Percentiles rank a stretch among this genome's conserved stretches.
Evolutionary conservation across 2,797 vertebrate genomes (phyloP).

Genomic region (Schizopygopsis pylzovi): DNA sequence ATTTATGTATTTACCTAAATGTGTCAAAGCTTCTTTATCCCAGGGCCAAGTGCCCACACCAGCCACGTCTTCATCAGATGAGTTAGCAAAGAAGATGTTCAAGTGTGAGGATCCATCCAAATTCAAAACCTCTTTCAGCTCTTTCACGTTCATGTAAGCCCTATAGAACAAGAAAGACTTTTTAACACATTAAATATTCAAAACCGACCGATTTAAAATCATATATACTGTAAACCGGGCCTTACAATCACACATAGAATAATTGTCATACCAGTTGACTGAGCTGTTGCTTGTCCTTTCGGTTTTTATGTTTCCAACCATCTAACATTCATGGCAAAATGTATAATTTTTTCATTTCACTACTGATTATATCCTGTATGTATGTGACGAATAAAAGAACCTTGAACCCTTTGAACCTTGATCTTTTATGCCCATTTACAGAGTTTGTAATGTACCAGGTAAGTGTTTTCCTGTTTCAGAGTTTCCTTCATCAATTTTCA

Average conservation of each 20-base stretch:
- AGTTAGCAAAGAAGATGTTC: conserved; percentile 99
- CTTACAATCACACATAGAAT: no score
- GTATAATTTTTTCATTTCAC: no score
- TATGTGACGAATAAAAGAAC: no score
- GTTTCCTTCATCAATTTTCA: no score
- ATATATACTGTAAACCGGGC: neutral
- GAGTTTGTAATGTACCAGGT: no score
- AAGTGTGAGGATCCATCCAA: conserved; percentile 95
- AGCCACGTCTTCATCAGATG: conserved; percentile 95
- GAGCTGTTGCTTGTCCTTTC: neutral
- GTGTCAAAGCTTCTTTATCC: conserved; percentile 97
- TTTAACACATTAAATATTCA: neutral
- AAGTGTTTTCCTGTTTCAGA: no score
- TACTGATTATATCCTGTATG: no score
- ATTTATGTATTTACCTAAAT: conserved; percentile 84
- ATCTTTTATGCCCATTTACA: neutral
- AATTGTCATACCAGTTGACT: no score
- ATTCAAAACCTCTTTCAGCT: conserved; percentile 92
- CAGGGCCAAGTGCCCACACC: conserved; percentile 98
- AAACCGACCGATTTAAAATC: neutral
- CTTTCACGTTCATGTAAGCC: conserved; percentile 96
- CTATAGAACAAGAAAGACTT: conserved; percentile 67
- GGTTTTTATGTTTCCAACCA: neutral
- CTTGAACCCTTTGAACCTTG: no score
- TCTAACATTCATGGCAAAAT: neutral